Percentiles rank a stretch among this genome's conserved stretches.
Evolutionary conservation across 2,113 vertebrate genomes (phyloP).

Genomic region (Platysteira castanea): DNA sequence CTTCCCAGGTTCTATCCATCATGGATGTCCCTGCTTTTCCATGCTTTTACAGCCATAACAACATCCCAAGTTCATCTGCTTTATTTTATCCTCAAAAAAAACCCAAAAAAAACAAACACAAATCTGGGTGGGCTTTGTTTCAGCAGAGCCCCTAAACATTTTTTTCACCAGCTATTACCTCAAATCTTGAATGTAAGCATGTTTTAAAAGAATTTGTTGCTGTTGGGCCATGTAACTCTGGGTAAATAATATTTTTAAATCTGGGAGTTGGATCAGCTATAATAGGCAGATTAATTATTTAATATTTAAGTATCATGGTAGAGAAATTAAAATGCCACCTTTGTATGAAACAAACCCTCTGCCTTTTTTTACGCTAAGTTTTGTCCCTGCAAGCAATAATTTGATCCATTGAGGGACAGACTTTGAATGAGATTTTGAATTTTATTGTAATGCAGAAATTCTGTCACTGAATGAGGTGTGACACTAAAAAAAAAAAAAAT

Average conservation of each 20-base stretch:
- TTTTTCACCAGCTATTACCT: neutral
- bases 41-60: slow-evolving; percentile 21
- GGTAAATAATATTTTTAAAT: neutral
- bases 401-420: neutral
- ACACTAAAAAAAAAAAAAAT: neutral
- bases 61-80: neutral
- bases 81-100: neutral
- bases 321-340: neutral
- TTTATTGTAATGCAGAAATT: neutral
- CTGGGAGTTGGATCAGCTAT: neutral
- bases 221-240: neutral
- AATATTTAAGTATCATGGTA: too few species aligned
- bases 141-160: neutral
- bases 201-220: neutral
- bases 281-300: neutral
- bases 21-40: slow-evolving; percentile 48
- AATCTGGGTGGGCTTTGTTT: neutral
- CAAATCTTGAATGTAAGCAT: neutral
- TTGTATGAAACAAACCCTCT: neutral
- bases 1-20: slow-evolving; percentile 28
- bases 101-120: too few species aligned
- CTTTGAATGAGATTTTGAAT: neutral
- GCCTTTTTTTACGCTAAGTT: neutral
- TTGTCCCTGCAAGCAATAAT: neutral
- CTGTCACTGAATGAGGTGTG: neutral